These are phyloP conservation scores for Lepetodrilus schrolli DNA, from an alignment of 2,888 invertebrate species.

Conservation along the genomic window DNA sequence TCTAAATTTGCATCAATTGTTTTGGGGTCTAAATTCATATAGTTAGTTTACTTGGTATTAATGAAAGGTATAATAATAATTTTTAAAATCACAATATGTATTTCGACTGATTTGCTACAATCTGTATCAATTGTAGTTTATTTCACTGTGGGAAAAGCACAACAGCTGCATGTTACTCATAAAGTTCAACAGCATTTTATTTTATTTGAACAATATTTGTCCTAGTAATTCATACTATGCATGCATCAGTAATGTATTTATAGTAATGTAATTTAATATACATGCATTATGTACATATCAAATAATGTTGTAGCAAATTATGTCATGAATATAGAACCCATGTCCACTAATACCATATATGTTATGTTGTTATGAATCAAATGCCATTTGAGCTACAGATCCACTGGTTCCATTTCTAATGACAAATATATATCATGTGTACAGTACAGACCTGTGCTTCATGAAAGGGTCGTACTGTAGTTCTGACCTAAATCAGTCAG, in stretches of 20 bases:
- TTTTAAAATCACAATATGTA: background rate
- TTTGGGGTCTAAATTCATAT: background rate
- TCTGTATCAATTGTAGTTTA: background rate
- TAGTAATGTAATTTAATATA: too few relatives aligned
- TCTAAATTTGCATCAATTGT: background rate
- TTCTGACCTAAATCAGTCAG: too few relatives aligned
- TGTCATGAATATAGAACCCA: background rate
- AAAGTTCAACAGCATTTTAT: background rate
- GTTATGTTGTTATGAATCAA: too few relatives aligned
- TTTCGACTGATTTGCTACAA: background rate
- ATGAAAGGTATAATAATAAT: too few relatives aligned
- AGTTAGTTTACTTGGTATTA: too few relatives aligned
- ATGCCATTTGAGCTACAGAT: too few relatives aligned
- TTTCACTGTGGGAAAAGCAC: slow-evolving; percentile 17
- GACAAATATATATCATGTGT: too few relatives aligned
- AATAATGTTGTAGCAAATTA: background rate
- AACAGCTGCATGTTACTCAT: background rate
- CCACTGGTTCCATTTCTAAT: too few relatives aligned
- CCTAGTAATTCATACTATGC: background rate
- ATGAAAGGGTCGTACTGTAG: too few relatives aligned
- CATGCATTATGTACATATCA: background rate
- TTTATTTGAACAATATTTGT: background rate
- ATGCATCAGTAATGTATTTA: too few relatives aligned
- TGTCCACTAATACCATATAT: background rate
- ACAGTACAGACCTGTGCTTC: too few relatives aligned